Base-by-base conservation (phyloP, 2,888 invertebrate species). In the Sarcophaga subvicina region DNA sequence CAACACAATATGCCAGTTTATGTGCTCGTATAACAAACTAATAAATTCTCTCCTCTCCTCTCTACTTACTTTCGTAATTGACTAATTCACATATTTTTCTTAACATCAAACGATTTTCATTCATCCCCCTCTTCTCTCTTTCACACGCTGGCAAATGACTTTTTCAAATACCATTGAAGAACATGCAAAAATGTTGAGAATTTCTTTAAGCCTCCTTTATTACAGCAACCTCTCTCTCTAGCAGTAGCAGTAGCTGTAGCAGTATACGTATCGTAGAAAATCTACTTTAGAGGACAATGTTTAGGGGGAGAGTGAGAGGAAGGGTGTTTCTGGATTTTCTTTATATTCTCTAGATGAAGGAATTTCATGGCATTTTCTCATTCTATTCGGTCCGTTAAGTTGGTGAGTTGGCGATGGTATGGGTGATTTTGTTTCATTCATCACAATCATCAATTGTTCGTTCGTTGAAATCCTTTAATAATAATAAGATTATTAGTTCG, bases 401-500 rank as follows among this genome's bases (percentile, higher is more conserved):
- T 64, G 22, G 45, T 69, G 6, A 8, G 10, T 59, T n/a, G 62
- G 5, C 37, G 8, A 10, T 20, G 2, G 37, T 37, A 37, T 37
- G 37, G 10, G 8, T 10, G 37, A 37, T 37, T 60, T 62, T 54
- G 12, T 69, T 76, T 49, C 76, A 75, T 60, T 75, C 64, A 27
- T 71, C 64, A 70, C 62, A 71, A 66, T 47, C 66, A 62, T 87
- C 87, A 82, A 87, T 87, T 87, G 87, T 81, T 87, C 67, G 27
- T 22, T n/a, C 67, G 27, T 22, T n/a, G 64, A 91, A 92, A 92
- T 91, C 91, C 91, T 90, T 90, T 91, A 91, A 90, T 92, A 82
- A 91, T 92, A 92, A 92, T 92, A 90, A 91, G 92, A 91, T 92
- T 92, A 92, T 92, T 92, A 92, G 92, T 92, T 92, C 90, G 89